phyloP scores from a whole-genome alignment of 2,113 vertebrate species.

The Hippocampus guttulatus region DNA sequence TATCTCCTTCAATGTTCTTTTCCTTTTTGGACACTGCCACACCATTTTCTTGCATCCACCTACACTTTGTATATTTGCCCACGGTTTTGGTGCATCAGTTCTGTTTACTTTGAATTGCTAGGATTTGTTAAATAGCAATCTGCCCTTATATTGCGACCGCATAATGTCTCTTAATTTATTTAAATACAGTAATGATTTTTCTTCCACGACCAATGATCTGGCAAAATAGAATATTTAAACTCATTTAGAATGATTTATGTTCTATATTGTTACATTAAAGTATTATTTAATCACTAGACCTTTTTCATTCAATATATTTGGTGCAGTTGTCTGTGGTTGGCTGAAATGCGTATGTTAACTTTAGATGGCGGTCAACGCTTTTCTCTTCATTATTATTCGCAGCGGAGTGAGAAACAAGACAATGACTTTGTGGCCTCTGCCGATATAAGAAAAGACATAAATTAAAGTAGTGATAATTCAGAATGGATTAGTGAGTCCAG shows the following conservation, averaged over 20 bases:
- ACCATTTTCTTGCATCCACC: not conserved
- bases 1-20: not conserved
- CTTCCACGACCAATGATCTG: not conserved
- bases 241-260: not conserved
- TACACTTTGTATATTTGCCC: not conserved
- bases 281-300: conserved; percentile 37
- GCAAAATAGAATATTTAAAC: not conserved
- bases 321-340: conserved; percentile 27
- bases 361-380: conserved; percentile 16
- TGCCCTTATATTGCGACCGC: not conserved
- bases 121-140: not conserved
- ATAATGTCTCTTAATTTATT: not conserved
- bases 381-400: conserved; percentile 1
- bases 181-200: not conserved
- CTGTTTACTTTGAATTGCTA: not conserved
- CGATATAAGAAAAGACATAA: conserved; percentile 31
- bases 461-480: conserved; percentile 47
- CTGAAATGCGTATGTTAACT: conserved; percentile 32
- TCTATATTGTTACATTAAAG: not conserved
- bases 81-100: not conserved
- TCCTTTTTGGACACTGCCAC: not conserved
- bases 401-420: conserved; percentile 11
- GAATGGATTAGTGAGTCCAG: conserved; percentile 47
- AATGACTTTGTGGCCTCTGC: conserved; percentile 30
- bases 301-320: conserved; percentile 21